These are phyloP conservation scores for Prietella phreatophila DNA, from an alignment of 2,113 vertebrate species.

Conservation along the genomic window DNA sequence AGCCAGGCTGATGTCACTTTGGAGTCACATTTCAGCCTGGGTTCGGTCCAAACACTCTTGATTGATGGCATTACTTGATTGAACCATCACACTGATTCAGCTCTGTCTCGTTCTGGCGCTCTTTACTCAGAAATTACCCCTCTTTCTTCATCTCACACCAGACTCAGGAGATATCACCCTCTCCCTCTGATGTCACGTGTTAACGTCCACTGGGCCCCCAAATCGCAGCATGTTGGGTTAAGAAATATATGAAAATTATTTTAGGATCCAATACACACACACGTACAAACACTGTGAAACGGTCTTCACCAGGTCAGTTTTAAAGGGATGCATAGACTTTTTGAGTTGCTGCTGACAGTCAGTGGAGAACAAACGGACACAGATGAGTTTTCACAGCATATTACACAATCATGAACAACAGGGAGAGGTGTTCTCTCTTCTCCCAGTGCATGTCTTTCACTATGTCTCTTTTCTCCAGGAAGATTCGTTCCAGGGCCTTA, in stretches of 20 bases:
- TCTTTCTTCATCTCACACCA: neutral
- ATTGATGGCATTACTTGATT: constrained; percentile 25
- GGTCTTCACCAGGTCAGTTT: constrained; percentile 21
- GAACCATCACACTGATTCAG: constrained; percentile 19
- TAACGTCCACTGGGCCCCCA: constrained; percentile 29
- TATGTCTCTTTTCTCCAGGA: constrained; percentile 23
- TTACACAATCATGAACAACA: constrained; percentile 20
- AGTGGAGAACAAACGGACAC: constrained; percentile 4
- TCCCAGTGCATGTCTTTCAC: constrained; percentile 20
- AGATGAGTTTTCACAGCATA: constrained; percentile 23
- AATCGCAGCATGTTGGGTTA: constrained; percentile 16
- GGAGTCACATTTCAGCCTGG: constrained; percentile 23
- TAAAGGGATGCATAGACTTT: constrained; percentile 5
- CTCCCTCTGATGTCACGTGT: constrained; percentile 28
- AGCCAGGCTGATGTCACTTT: constrained; percentile 17
- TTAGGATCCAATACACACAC: constrained; percentile 14
- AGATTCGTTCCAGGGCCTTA: constrained; percentile 48
- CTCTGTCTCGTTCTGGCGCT: neutral
- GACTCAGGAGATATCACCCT: constrained; percentile 23
- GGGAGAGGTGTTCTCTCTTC: constrained; percentile 22
- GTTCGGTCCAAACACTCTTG: constrained; percentile 22
- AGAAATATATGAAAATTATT: constrained; percentile 26
- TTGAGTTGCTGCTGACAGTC: constrained; percentile 21
- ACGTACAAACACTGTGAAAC: neutral
- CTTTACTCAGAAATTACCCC: constrained; percentile 23